Base-by-base conservation (phyloP, 2,113 vertebrate genomes). In the Camelus bactrianus region DNA sequence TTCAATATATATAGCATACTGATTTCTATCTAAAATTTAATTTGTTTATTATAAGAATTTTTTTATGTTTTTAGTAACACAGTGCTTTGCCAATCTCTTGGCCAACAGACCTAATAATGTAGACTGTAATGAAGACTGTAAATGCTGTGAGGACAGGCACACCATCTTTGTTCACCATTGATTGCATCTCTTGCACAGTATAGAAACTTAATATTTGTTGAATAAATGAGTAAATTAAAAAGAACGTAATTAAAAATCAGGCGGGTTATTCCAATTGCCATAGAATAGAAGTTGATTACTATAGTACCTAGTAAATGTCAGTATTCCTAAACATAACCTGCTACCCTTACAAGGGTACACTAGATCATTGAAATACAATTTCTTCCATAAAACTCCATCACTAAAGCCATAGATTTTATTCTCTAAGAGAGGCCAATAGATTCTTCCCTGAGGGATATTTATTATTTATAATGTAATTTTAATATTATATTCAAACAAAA, bases 151-250 rank as follows among this genome's bases (percentile, higher is more conserved):
- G 19, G 4, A 11, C 5, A 77, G 12, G 17, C 26, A 58, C 3
- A 5, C 4, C 22, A 0, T 60, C 62, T 75, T 85, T 75, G 6
- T 28, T 91, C 24, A 60, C 14, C n/a, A 38, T 4, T 69, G 19
- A 38, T 60, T 76, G 13, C 3, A 20, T 58, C 22, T 83, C 38
- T 77, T 81, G 12, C 5, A 79, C 14, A 77, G 6, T 62, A 76
- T 12, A 88, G 19, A 38, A 38, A 38, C 4, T 89, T 6, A 88
- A 64, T 72, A 92, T 10, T 50, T 62, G 38, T 50, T 64, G 8
- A 89, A 72, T 69, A 69, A 94, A 69, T 91, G 26, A 91, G n/a
- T 80, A 42, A 80, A 50, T 56, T 64, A 46, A 91, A 52, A 91
- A 92, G 12, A 72, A 16, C 35, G 16, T 38, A 14, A 52, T 62